A percentile compares a stretch with the other conserved stretches of the same genome.
Evolutionary conservation across 1,140 invertebrate species (phyloP).

Genomic region (Zaprionus tsacasi): DNA sequence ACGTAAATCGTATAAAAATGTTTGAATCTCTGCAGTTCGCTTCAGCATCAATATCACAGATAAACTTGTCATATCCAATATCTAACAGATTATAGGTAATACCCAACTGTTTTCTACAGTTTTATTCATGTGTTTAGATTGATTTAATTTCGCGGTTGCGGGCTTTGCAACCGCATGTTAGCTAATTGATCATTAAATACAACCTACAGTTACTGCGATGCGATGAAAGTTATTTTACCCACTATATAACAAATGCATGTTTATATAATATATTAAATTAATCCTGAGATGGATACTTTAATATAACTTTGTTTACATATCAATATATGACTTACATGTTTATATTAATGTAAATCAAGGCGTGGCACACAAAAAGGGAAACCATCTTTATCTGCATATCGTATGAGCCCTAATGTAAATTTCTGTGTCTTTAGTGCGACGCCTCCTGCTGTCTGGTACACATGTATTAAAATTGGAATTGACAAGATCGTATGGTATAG

Average conservation of each 20-base stretch:
- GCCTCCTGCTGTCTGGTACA: too few relatives aligned
- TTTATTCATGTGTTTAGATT: neutral
- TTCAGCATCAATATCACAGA: neutral
- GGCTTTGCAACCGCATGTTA: neutral
- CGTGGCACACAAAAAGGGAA: too few relatives aligned
- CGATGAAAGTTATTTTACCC: neutral
- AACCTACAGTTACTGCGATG: neutral
- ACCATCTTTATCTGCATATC: too few relatives aligned
- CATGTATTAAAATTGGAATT: too few relatives aligned
- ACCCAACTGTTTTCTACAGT: neutral
- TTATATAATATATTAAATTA: neutral
- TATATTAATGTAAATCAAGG: too few relatives aligned
- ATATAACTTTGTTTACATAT: too few relatives aligned
- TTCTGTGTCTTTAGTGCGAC: too few relatives aligned
- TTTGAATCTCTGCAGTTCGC: neutral
- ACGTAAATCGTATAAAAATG: neutral
- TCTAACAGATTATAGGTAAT: neutral
- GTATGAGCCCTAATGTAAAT: too few relatives aligned
- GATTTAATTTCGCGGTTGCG: neutral
- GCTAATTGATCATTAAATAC: constrained; percentile 1
- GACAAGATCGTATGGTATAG: constrained; percentile 14
- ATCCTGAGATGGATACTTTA: neutral
- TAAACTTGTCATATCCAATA: neutral
- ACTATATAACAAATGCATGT: neutral
- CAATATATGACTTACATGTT: too few relatives aligned